Base-by-base conservation (phyloP, 2,113 vertebrate species). In the Corvus moneduloides region DNA sequence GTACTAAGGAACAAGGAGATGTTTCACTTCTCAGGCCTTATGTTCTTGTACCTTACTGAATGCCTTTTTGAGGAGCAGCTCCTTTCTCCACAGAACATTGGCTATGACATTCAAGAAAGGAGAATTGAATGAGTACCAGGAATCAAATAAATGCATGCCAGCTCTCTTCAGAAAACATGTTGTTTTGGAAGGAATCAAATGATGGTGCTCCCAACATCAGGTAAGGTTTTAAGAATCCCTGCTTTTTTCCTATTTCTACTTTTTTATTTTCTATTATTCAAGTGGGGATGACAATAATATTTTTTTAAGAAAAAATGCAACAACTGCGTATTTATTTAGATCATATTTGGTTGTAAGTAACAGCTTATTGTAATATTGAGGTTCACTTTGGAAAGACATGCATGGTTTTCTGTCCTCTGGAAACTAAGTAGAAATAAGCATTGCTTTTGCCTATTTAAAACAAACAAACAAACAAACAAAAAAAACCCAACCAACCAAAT, bases 1-100 rank as follows among this genome's bases (percentile, higher is more conserved):
- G 37, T 86, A 61, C 35, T 90, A 84, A 96, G 69, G 67, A 97
- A 83, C 12, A 88, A 91, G 78, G 92, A 91, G 35, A 17, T 48
- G 9, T 72, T 95, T 78, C 44, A 58, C 44, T 67, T 92, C 72
- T 84, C 54, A 80, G 89, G 85, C 46, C 83, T 84, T 48, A 43
- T 44, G 64, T 56, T 84, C 55, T 39, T 76, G n/a, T 30, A 74
- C 56, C 39, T 93, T 81, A 86, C 8, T 58, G 46, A 94, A 78
- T 44, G 22, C 4, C 12, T 51, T 94, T 95, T 61, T 35, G 11
- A 89, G 91, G 61, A 96, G 20, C n/a, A 59, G 18, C 27, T 91
- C 68, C 73, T 66, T 91, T 82, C 52, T 63, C 43, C 63, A 72
- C 5, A 75, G 37, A 55, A 76, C 26, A 37, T 8, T 21, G 8